Conservation (phyloP, 1,140 invertebrate species). For the Ectropis grisescens region DNA sequence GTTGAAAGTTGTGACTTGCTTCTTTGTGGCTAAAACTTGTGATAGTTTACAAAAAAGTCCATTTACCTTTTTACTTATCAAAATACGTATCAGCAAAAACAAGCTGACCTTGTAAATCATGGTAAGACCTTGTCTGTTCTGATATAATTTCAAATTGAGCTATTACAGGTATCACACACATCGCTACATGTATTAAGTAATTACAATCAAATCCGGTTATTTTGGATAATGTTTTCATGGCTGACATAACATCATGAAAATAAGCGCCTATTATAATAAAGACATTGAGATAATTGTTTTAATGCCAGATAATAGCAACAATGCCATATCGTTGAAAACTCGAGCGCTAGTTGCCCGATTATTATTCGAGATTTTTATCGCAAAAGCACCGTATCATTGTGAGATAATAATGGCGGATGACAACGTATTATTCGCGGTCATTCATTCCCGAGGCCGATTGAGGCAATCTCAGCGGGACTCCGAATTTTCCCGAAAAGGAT, state of each 20-base stretch:
- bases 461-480: constrained; percentile 62
- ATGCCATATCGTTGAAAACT: too few relatives aligned
- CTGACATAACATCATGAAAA: constrained; percentile 23
- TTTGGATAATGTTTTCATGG: constrained; percentile 24
- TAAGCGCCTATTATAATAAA: constrained; percentile 33
- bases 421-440: constrained; percentile 65
- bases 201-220: constrained; percentile 24
- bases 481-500: constrained; percentile 59
- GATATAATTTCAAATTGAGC: too few relatives aligned
- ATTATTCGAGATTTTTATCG: constrained; percentile 64
- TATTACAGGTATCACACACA: too few relatives aligned
- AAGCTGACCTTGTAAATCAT: too few relatives aligned
- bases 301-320: too few relatives aligned
- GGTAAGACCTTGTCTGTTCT: too few relatives aligned
- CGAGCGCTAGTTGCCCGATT: constrained; percentile 30
- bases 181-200: constrained; percentile 23
- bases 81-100: too few relatives aligned
- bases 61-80: too few relatives aligned
- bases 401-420: constrained; percentile 68
- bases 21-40: too few relatives aligned
- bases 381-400: constrained; percentile 65
- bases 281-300: constrained; percentile 52
- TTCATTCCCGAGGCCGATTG: constrained; percentile 53
- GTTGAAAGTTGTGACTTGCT: too few relatives aligned
- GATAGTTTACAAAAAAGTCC: too few relatives aligned